phyloP scores from a whole-genome alignment of 1,140 invertebrate species.

The Philotrypesis tridentata region DNA sequence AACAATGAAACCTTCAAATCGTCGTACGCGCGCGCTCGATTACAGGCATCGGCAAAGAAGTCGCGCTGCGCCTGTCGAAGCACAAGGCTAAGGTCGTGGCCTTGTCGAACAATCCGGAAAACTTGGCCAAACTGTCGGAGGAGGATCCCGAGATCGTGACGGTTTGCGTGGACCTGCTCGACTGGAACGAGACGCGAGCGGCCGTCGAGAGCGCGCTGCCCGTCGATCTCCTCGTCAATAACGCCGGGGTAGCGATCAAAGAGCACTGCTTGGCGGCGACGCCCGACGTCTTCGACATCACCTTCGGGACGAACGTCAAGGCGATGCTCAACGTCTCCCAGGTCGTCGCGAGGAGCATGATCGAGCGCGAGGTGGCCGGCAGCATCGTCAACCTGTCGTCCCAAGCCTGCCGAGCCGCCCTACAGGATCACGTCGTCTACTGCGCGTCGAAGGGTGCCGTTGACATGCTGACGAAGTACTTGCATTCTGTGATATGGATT shows the following conservation, averaged over 20 bases:
- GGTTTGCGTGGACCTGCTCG: constrained; percentile 80
- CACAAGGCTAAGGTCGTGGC: constrained; percentile 84
- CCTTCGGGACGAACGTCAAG: constrained; percentile 89
- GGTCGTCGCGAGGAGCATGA: constrained; percentile 82
- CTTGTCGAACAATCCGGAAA: constrained; percentile 79
- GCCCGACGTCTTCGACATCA: constrained; percentile 80
- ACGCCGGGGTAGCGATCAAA: constrained; percentile 78
- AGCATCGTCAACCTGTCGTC: constrained; percentile 95
- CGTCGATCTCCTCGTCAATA: constrained; percentile 88
- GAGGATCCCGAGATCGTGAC: constrained; percentile 79
- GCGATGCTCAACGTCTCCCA: constrained; percentile 89
- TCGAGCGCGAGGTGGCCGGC: constrained; percentile 80
- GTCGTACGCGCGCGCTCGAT: not conserved
- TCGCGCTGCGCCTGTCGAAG: constrained; percentile 79
- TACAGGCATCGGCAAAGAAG: constrained; percentile 83
- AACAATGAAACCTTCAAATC: not conserved
- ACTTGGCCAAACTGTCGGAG: constrained; percentile 79
- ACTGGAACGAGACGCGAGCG: constrained; percentile 84
- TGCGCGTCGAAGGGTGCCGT: constrained; percentile 81
- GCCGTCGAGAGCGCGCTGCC: constrained; percentile 74
- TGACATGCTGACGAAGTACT: constrained; percentile 77
- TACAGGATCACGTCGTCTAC: constrained; percentile 86
- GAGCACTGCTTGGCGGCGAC: constrained; percentile 79
- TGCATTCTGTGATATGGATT: no score
- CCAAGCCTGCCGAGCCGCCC: constrained; percentile 81